Conservation (phyloP, 2,797 vertebrate genomes). For the Numenius phaeopus region DNA sequence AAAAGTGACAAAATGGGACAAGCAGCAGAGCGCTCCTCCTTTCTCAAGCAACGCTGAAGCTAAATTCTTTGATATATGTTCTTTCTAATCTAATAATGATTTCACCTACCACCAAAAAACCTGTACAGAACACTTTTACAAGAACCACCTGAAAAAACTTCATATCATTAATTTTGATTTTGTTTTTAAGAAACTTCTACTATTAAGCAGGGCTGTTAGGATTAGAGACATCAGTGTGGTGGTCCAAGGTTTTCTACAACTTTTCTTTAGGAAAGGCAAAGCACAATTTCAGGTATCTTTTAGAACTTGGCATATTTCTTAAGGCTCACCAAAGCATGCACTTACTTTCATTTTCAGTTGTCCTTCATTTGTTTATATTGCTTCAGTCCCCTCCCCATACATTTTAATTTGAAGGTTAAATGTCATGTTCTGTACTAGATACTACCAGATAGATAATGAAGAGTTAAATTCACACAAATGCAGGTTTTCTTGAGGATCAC, state of each 20-base stretch:
- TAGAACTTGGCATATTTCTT: neutral
- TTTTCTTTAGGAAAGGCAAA: neutral
- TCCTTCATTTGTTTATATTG: neutral
- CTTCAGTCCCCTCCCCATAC: rapidly evolving
- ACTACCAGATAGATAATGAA: neutral
- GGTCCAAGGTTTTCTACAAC: neutral
- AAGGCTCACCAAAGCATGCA: neutral
- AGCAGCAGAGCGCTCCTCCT: neutral
- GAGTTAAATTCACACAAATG: neutral
- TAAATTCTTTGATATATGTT: neutral
- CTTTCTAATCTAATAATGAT: neutral
- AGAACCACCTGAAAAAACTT: neutral
- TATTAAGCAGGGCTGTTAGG: neutral
- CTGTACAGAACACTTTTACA: neutral
- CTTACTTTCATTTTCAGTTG: neutral
- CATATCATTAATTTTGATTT: neutral
- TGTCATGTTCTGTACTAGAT: neutral
- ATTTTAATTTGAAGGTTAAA: neutral
- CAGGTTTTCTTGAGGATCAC: neutral
- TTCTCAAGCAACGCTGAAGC: neutral
- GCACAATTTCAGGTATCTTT: neutral
- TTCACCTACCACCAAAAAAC: neutral
- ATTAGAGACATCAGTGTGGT: neutral
- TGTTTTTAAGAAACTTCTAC: neutral
- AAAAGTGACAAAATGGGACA: neutral